A percentile compares a stretch with the other conserved stretches of the same genome.
These are phyloP conservation scores for Scopus umbretta DNA, from an alignment of 2,113 vertebrate species.

Conservation along the genomic window DNA sequence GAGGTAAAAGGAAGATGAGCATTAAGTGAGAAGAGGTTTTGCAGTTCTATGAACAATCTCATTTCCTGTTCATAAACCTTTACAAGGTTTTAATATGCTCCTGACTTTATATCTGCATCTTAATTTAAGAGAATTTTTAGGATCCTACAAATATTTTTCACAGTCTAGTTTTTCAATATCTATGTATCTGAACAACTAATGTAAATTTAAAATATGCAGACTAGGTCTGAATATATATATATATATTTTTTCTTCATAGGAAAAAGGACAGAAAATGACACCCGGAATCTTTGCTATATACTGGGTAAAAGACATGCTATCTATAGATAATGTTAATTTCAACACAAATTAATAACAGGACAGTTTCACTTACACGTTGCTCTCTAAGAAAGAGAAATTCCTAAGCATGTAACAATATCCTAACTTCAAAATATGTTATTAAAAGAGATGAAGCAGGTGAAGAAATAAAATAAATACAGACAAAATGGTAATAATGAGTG, in stretches of 20 bases:
- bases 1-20: neutral
- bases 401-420: neutral
- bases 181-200: neutral
- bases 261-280: neutral
- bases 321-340: neutral
- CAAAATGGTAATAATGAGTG: neutral
- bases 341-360: neutral
- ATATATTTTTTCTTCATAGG: neutral
- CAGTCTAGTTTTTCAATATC: neutral
- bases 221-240: neutral
- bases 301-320: rapidly evolving
- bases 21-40: neutral
- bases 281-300: neutral
- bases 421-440: neutral
- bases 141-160: neutral
- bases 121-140: neutral
- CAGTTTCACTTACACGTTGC: neutral
- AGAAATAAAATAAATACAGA: neutral
- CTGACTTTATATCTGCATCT: neutral
- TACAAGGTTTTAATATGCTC: neutral
- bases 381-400: neutral
- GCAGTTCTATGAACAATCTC: neutral
- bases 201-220: neutral
- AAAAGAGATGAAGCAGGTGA: neutral
- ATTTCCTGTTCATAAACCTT: neutral